A percentile compares a stretch with the other conserved stretches of the same genome.
Conservation (phyloP, 53 echinoderm and acorn worm genomes). For the Arbacia lixula region DNA sequence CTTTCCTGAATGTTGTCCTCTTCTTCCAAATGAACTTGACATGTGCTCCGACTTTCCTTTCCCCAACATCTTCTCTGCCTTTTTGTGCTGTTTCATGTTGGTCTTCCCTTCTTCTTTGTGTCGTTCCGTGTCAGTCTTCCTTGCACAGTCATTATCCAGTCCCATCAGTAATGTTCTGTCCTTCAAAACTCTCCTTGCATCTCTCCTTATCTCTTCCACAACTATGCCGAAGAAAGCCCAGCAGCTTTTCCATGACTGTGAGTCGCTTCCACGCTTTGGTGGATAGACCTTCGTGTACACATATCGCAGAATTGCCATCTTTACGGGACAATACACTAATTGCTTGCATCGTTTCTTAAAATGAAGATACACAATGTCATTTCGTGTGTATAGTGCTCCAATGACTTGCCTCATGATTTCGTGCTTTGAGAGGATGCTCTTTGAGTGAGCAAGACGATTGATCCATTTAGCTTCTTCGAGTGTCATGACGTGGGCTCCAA, state of each 20-base stretch:
- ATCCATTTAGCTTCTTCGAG: not conserved
- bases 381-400: constrained; percentile 14
- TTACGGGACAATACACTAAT: constrained; percentile 10
- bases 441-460: too few species aligned
- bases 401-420: not conserved
- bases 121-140: too few species aligned
- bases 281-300: not conserved
- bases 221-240: constrained; percentile 10
- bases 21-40: too few species aligned
- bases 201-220: constrained; percentile 9
- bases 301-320: constrained; percentile 32
- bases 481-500: constrained; percentile 36
- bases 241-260: constrained; percentile 1
- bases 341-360: not conserved
- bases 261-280: not conserved
- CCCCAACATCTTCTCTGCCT: too few species aligned
- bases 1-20: too few species aligned
- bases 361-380: constrained; percentile 16
- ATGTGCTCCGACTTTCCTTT: too few species aligned
- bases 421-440: constrained; percentile 12
- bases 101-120: too few species aligned
- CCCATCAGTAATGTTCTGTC: too few species aligned
- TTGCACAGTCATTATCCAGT: too few species aligned
- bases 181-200: not conserved
- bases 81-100: too few species aligned